Evolutionary conservation across 1,140 invertebrate genomes (phyloP).

Genomic region (Trinorchestia longiramus): DNA sequence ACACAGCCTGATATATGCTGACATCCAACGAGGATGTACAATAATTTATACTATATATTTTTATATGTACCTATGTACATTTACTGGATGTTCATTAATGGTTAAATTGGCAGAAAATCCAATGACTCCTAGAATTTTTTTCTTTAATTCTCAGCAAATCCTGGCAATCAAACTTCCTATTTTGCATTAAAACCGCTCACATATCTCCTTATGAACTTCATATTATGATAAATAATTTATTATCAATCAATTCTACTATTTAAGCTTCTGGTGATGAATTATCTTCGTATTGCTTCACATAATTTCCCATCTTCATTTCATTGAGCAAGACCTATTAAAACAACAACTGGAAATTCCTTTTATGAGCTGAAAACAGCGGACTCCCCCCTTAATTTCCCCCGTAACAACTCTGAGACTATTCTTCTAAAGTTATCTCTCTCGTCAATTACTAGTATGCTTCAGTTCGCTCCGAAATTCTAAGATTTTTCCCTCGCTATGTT

Average conservation of each 20-base stretch:
- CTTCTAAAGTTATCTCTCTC: neutral
- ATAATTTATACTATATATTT: no score
- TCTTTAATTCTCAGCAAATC: no score
- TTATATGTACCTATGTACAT: no score
- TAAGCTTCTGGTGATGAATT: neutral
- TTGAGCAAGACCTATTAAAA: neutral
- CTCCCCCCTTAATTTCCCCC: neutral
- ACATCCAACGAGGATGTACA: no score
- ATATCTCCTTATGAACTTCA: neutral
- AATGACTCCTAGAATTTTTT: no score
- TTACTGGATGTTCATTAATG: no score
- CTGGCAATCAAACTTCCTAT: no score
- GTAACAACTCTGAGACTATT: neutral
- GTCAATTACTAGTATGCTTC: constrained; percentile 13
- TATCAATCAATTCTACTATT: neutral
- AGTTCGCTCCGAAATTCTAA: neutral
- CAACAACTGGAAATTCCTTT: neutral
- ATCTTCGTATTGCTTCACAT: neutral
- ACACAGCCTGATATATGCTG: no score
- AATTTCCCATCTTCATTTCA: neutral
- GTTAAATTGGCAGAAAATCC: no score
- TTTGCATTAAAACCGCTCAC: neutral
- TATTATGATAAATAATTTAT: no score
- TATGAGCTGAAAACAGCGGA: neutral
- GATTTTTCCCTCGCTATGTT: constrained; percentile 2